These are phyloP conservation scores for Meriones unguiculatus DNA, from an alignment of 2,113 vertebrate genomes.

Conservation along the genomic window DNA sequence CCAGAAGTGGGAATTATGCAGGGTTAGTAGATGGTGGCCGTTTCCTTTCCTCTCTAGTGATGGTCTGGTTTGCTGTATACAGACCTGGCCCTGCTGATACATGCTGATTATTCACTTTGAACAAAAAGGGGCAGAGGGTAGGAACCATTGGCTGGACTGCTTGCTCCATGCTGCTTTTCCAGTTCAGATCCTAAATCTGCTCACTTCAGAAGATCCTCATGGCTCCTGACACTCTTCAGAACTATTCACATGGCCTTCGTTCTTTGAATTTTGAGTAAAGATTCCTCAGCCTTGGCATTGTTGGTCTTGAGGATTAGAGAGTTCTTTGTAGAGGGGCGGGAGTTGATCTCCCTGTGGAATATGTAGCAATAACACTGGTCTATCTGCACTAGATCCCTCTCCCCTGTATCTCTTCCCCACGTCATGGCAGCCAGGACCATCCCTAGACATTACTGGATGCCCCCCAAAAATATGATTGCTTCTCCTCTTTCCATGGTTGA, in stretches of 20 bases:
- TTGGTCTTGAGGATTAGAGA: not conserved
- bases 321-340: not conserved
- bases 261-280: not conserved
- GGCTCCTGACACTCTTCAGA: not conserved
- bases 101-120: not conserved
- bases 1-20: not conserved
- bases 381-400: not conserved
- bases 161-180: not conserved
- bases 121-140: not conserved
- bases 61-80: not conserved
- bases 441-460: not conserved
- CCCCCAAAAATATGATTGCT: not conserved
- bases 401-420: rapidly evolving
- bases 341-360: not conserved
- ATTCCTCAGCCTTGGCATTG: not conserved
- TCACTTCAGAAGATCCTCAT: not conserved
- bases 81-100: not conserved
- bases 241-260: not conserved
- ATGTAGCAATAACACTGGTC: not conserved
- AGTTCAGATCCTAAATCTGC: not conserved
- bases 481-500: not conserved
- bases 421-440: not conserved
- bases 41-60: not conserved
- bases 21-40: not conserved
- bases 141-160: rapidly evolving